Evolutionary conservation across 2,113 vertebrate species (phyloP).

Genomic region (Macquaria ambigua): DNA sequence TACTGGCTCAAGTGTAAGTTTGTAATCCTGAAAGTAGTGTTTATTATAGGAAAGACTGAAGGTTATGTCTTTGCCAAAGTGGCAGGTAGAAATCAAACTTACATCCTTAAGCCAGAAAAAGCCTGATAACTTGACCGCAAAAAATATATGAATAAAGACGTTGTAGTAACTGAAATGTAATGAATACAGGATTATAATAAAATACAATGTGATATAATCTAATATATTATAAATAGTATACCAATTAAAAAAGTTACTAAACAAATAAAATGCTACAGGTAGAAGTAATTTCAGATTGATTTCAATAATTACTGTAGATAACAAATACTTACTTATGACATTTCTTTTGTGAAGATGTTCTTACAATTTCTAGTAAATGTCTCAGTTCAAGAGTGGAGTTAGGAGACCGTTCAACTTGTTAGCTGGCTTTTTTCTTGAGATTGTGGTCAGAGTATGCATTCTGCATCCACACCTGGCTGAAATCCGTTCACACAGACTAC

Average conservation of each 20-base stretch:
- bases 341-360: neutral
- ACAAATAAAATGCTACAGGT: neutral
- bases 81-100: neutral
- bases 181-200: neutral
- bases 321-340: neutral
- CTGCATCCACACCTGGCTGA: neutral
- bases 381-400: too few species aligned
- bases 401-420: too few species aligned
- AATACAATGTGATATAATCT: neutral
- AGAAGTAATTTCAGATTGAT: neutral
- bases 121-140: neutral
- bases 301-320: neutral
- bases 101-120: neutral
- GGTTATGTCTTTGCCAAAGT: neutral
- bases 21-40: neutral
- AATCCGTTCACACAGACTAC: neutral
- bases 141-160: neutral
- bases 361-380: too few species aligned
- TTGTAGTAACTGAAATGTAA: neutral
- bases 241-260: neutral
- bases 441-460: neutral
- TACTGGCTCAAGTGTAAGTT: neutral
- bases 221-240: neutral
- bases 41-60: neutral
- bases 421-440: neutral